Evolutionary conservation across 2,797 vertebrate species (phyloP), one percentile per base, ranked within the genome.

Genomic region (Gambelia wislizenii): DNA sequence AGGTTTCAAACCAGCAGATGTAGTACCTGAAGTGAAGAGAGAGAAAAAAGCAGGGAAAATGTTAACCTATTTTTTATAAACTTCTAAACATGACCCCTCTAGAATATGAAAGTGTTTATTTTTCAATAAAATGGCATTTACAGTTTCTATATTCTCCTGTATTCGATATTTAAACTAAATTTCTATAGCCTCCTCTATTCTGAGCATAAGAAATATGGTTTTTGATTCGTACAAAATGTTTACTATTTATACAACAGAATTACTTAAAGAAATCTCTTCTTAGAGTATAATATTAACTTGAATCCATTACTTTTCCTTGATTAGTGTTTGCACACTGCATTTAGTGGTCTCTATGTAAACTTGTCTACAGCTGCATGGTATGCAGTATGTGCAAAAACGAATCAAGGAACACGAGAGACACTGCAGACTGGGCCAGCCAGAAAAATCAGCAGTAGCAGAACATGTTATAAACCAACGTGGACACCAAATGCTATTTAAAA

Each of bases 1-100:
- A 88, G 91, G 47, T 92, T 96, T 97, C 59, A 94, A 74, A 91
- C 87, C 95, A 91, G 92, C 84, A 84, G 91, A 33, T 44, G 80
- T 86, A 90, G 91, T 91, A 81, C 93, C 95, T 96, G 75, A 33
- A 22, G 59, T 79, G 83, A 33, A 91, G 14, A 12, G 3, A 86
- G 22, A 95, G 49, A 36, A 95, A 42, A 93, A 69, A 39, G 0
- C 69, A 83, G 92, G 64, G 78, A 52, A 86, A 69, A 74, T 27
- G 47, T 49, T 52, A 81, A 72, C 44, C 77, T 22, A 27, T 70
- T 67, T 69, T 44, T 61, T 25, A 44, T 44, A 30, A 30, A 20
- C 56, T 30, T 44, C 36, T 42, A 39, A 74, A 85, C 1, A 56
- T n/a, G 36, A 56, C 10, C 18, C 16, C 10, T 52, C 20, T 47